Evolutionary conservation across 2,888 invertebrate genomes (phyloP), one percentile per base, ranked within the genome.

Genomic region (Cataglyphis cursor): DNA sequence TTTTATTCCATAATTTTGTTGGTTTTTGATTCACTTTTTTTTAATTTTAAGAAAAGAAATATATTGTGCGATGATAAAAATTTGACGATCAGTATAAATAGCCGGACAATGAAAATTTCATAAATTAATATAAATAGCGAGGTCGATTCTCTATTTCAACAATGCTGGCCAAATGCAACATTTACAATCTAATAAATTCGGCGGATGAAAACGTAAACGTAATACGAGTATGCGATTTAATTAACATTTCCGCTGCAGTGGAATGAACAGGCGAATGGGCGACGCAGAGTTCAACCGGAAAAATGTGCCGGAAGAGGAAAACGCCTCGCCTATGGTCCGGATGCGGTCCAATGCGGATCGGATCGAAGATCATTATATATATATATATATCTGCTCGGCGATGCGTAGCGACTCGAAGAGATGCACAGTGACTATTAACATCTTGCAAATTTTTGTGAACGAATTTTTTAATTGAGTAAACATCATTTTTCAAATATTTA

Each of bases 161-260:
- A 62, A 62, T 44, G 75, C 66, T 51, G 76, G 72, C 72, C 35
- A 38, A 62, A 44, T 74, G 24, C 59, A 48, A 62, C 62, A 10
- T 35, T 81, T 41, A 73, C 74, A 66, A 48, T 62, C 62, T 75
- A 54, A 75, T 75, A 81, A 81, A 81, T 73, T 75, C 41, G 28
- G 28, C 28, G 62, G 62, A 81, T 81, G 75, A 62, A 81, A 81
- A 81, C 81, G 61, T 81, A 62, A 81, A 81, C 48, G 75, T 75
- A 81, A 51, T 28, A 48, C 66, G 24, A 64, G 81, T 54, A 75
- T 61, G 76, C 83, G 73, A 76, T 76, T 83, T 83, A 85, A 85
- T 86, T 83, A 86, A 85, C 85, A 81, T 83, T 86, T 73, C 64
- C 51, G 81, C 62, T 61, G 78, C 54, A 62, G 6, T 41, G 44